Conservation (phyloP, 2,797 vertebrate genomes). For the Urophycis tenuis region DNA sequence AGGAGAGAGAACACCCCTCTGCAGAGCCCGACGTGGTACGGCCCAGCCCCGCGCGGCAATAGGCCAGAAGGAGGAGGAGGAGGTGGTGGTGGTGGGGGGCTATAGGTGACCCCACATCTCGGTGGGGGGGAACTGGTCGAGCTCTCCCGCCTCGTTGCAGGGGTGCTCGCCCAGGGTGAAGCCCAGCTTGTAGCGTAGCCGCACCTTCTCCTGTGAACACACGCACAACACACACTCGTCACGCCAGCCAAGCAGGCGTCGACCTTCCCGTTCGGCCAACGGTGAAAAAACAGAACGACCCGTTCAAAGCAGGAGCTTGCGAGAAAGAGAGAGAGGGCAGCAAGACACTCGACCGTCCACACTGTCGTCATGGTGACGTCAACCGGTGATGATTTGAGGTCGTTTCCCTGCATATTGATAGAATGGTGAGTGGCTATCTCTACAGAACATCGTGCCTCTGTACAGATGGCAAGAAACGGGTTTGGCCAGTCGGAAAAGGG, state of each 20-base stretch:
- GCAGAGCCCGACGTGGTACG: constrained; percentile 28
- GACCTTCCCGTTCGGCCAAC: too few species aligned
- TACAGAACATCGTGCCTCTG: too few species aligned
- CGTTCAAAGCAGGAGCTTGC: too few species aligned
- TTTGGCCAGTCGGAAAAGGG: neutral
- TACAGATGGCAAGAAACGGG: too few species aligned
- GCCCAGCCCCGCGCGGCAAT: constrained; percentile 22
- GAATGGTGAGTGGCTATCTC: too few species aligned
- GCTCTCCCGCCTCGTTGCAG: constrained; percentile 86
- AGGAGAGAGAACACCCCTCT: constrained; percentile 27
- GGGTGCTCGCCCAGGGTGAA: constrained; percentile 82
- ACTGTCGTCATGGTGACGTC: too few species aligned
- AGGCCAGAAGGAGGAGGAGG: neutral
- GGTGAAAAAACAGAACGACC: too few species aligned
- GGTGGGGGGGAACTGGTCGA: constrained; percentile 86
- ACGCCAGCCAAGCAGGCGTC: too few species aligned
- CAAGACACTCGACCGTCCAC: too few species aligned
- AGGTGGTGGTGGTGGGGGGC: constrained; percentile 24
- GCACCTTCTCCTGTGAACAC: constrained; percentile 82
- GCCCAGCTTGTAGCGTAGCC: constrained; percentile 86
- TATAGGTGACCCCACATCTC: constrained; percentile 82
- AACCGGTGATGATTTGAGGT: neutral
- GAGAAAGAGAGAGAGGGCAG: too few species aligned
- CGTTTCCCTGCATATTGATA: too few species aligned
- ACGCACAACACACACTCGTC: too few species aligned